Base-by-base conservation (phyloP, 2,888 invertebrate species). In the Polietes domitor region DNA sequence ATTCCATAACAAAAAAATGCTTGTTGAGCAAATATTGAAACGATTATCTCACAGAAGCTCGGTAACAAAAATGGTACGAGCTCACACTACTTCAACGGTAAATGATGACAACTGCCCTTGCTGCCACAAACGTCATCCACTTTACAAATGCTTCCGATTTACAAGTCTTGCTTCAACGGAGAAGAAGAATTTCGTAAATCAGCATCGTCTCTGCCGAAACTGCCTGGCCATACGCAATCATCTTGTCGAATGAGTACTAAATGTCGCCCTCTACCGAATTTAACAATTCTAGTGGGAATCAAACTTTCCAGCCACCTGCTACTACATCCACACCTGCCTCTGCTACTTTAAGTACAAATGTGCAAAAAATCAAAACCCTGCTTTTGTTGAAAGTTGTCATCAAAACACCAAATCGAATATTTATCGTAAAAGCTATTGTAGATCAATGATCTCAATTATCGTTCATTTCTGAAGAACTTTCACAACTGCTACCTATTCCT, bases 61-160 rank as follows among this genome's bases (percentile, higher is more conserved):
- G 26, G 61, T 19, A 77, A 71, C 17, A 9, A 24, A 24, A 41
- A 9, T n/a, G 50, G 17, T 68, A 12, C 43, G 58, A 24, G 61
- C 15, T 65, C 72, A 72, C n/a, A 70, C 65, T 50, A 21, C 65
- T 10, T 21, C 28, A 6, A 70, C 77, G 2, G 43, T 70, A 43
- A 26, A 43, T 19, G 41, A 61, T n/a, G 71, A 50, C 47, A 68
- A 43, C 26, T 80, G 76, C 41, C 76, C 63, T 4, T 73, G 77
- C 43, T 77, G 73, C 41, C 26, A 63, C 12, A 76, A 74, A 63
- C 68, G 77, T 24, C 83, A 83, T 37, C 80, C 32, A 0, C 70
- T 83, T 5, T 79, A 79, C 70, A 77, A 83, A 63, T 84, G 80
- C 5, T 80, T 80, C 21, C 37, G 55, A 61, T 77, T 83, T 47